Evolutionary conservation across 2,888 invertebrate species (phyloP), one percentile per base, ranked within the genome.

Genomic region (Ellobium chinense): DNA sequence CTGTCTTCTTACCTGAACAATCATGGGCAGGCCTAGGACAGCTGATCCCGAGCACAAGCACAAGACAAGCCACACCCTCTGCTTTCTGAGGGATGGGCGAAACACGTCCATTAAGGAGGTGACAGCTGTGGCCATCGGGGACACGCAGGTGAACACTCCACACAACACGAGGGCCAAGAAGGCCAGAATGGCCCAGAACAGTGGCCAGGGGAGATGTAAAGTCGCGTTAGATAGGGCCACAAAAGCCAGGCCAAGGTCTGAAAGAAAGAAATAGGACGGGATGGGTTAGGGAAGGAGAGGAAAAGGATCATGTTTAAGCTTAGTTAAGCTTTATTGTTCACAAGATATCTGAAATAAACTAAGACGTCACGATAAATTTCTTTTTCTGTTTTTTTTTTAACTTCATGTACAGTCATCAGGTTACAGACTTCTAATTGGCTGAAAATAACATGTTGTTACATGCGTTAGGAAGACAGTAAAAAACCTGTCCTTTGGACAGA

Each of bases 21-120:
- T 95, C 95, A 97, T 95, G 37, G 96, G 95, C 56, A 97, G 89
- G 0, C 95, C 96, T 63, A 95, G 93, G 18, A 96, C 27, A n/a
- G 85, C 92, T 96, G 96, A 88, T 96, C 95, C 0, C 93, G 87
- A 62, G 94, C 88, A 91, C 96, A 96, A n/a, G 96, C 95, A 31
- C 3, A 80, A 9, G n/a, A 74, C 27, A 0, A 80, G 31, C 80
- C 80, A 80, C 68, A 56, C 65, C 27, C 74, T 34, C 37, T 80
- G 80, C 27, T 80, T 80, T 62, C 39, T 58, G 21, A 80, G 60
- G 0, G 34, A 1, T 0, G 62, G 34, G 7, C 37, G 31, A 18
- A 66, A 39, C 1, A 74, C 34, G 21, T 80, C 80, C 74, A 74
- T 68, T n/a, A 80, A 14, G 12, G 80, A 60, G 31, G 60, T 60